phyloP scores from a whole-genome alignment of 1,140 invertebrate species.

The Brachionus manjavacas region DNA sequence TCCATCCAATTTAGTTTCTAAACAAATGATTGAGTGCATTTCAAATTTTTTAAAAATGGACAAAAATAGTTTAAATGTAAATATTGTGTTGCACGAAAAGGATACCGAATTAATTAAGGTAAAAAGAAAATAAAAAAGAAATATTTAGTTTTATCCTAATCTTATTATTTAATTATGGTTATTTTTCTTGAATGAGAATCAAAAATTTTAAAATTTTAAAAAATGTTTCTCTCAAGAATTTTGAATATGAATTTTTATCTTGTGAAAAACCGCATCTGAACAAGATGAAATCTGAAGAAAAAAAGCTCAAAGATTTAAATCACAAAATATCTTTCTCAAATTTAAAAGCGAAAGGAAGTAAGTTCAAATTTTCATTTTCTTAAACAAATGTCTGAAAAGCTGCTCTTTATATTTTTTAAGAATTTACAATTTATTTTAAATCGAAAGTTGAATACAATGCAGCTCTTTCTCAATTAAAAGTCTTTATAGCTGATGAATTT shows the following conservation, averaged over 20 bases:
- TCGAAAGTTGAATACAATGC: background rate
- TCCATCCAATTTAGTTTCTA: background rate
- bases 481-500: background rate
- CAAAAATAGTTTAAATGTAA: background rate
- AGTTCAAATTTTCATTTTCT: background rate
- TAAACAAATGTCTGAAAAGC: background rate
- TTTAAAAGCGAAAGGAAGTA: background rate
- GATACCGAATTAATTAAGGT: background rate
- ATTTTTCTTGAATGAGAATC: too few species aligned
- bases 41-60: background rate
- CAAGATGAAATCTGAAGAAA: background rate
- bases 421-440: slow-evolving; percentile 1
- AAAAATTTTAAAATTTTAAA: too few species aligned
- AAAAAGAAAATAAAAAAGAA: background rate
- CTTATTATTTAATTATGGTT: too few species aligned
- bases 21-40: background rate
- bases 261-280: background rate
- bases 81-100: background rate
- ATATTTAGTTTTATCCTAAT: too few species aligned
- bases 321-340: background rate
- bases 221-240: background rate
- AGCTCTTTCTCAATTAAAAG: background rate
- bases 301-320: background rate
- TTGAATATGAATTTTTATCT: background rate
- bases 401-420: background rate